Base-by-base conservation (phyloP, 2,113 vertebrate species). In the Hippolais icterina region DNA sequence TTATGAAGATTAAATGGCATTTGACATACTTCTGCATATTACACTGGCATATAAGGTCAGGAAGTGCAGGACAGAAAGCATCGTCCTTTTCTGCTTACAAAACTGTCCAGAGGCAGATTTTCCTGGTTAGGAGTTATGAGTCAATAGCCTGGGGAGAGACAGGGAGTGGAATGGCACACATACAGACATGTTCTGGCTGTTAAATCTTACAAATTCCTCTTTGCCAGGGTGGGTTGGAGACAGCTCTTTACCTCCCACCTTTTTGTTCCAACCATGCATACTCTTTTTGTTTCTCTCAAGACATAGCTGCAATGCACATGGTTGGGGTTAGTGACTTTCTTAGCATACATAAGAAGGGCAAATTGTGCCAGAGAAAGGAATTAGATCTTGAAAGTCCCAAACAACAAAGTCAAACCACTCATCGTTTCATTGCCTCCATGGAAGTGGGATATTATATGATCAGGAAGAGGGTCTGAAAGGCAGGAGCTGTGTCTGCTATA, bases 1-100 rank as follows among this genome's bases (percentile, higher is more conserved):
- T 96, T 96, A 96, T 81, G 72, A 88, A 93, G 94, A 97, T 96
- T 97, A 97, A 97, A 94, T 71, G 69, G 69, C 82, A 78, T 96
- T 97, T 93, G 82, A 71, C 94, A 95, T 79, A 81, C 57, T 95
- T 89, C 41, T 90, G 87, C 61, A 85, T 81, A 85, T 94, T 85
- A 39, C 42, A 53, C 84, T 90, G 92, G 89, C 77, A 91, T 78
- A 52, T 59, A 85, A 95, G 89, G 90, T 95, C 92, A 83, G 87
- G 39, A 74, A 90, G 84, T 8, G 25, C 47, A 92, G 82, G 79
- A 68, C 82, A 87, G 71, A 92, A 68, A 77, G 20, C 35, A 13
- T 23, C 0, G 9, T 82, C 89, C 89, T 93, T 87, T 82, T 42
- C 42, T 68, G 66, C 69, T 87, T 89, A 53, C 33, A 76, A 60